Evolutionary conservation across 2,888 invertebrate species (phyloP).

Genomic region (Papilio protenor): DNA sequence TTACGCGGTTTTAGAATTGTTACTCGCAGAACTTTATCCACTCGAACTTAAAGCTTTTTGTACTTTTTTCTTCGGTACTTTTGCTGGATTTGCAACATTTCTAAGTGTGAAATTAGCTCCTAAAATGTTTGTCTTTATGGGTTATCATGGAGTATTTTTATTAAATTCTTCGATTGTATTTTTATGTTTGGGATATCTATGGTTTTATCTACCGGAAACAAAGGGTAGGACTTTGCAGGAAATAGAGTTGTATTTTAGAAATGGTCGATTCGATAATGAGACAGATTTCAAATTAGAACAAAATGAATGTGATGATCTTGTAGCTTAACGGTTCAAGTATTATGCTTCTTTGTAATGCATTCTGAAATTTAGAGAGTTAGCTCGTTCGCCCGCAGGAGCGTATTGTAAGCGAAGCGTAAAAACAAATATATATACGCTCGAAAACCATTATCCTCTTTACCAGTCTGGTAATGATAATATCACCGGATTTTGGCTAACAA

Average conservation of each 20-base stretch:
- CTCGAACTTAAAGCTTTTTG: constrained; percentile 52
- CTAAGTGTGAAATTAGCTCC: constrained; percentile 49
- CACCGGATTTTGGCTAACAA: no score
- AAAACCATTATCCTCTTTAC: no score
- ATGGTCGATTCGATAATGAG: constrained; percentile 42
- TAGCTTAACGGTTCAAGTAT: background rate
- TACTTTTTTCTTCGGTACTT: constrained; percentile 45
- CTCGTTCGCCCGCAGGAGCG: no score
- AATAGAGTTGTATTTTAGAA: constrained; percentile 54
- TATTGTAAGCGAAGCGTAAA: no score
- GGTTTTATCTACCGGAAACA: constrained; percentile 55
- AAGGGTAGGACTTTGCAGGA: constrained; percentile 56
- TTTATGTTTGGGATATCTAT: constrained; percentile 50
- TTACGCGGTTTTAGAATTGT: constrained; percentile 51
- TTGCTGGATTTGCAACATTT: constrained; percentile 49
- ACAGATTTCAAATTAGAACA: constrained; percentile 1
- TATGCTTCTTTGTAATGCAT: no score
- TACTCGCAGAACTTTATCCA: constrained; percentile 53
- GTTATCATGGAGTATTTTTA: constrained; percentile 54
- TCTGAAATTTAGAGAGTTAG: no score
- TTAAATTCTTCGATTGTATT: constrained; percentile 48
- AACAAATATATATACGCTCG: no score
- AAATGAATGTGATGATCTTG: constrained; percentile 7
- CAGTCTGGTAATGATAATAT: no score
- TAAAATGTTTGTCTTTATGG: constrained; percentile 48